phyloP scores from a whole-genome alignment of 1,140 invertebrate species.

The Rhynchophorus ferrugineus region DNA sequence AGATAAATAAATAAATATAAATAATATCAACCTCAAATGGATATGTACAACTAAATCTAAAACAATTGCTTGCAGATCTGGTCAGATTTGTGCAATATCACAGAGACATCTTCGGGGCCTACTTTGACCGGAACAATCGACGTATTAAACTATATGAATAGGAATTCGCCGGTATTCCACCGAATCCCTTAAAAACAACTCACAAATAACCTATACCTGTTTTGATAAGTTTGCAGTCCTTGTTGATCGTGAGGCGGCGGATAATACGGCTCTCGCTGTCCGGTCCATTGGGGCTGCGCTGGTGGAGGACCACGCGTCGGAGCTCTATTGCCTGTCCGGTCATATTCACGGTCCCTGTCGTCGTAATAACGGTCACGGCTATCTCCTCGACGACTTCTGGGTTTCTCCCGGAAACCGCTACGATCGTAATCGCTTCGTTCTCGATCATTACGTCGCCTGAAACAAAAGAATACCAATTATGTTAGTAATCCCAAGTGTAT shows the following conservation, averaged over 20 bases:
- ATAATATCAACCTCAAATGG: too few relatives aligned
- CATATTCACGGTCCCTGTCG: slow-evolving; percentile 13
- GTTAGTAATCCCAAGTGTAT: too few relatives aligned
- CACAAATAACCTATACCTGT: slow-evolving; percentile 11
- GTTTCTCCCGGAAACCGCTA: slow-evolving; percentile 6
- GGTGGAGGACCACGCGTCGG: slow-evolving; percentile 6
- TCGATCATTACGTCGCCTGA: slow-evolving; percentile 8
- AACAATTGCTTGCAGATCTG: too few relatives aligned
- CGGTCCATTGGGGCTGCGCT: neutral
- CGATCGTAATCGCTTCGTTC: slow-evolving; percentile 8
- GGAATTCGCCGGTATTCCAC: too few relatives aligned
- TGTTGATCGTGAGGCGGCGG: neutral
- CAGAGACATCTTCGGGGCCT: too few relatives aligned
- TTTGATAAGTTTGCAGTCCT: slow-evolving; percentile 4
- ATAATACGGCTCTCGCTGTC: slow-evolving; percentile 1
- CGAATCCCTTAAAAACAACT: slow-evolving; percentile 6
- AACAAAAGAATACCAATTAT: slow-evolving; percentile 5
- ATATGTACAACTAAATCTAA: too few relatives aligned
- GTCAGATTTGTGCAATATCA: too few relatives aligned
- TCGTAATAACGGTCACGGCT: slow-evolving; percentile 17
- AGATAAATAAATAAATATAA: too few relatives aligned
- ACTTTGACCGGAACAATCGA: too few relatives aligned
- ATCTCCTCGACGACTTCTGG: slow-evolving; percentile 5
- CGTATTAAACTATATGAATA: too few relatives aligned
- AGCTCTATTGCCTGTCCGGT: neutral